Conservation (phyloP, 35 echinoderm and acorn worm species). For the Ptychodera flava region DNA sequence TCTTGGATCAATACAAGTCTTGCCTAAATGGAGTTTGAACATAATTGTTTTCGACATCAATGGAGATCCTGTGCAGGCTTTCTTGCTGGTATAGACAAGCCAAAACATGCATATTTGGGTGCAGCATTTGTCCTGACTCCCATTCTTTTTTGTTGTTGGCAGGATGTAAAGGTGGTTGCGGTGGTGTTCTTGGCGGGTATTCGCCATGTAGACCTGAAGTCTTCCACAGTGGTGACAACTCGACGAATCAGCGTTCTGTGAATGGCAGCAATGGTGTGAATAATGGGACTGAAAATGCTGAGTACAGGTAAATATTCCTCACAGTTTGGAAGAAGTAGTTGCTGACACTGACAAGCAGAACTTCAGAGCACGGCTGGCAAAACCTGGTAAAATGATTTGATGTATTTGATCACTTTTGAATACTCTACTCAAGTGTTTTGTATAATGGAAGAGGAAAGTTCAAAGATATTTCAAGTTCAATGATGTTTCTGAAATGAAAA, state of each 20-base stretch:
- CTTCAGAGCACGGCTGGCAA: too few species aligned
- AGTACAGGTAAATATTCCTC: not conserved
- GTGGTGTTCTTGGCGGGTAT: conserved; percentile 44
- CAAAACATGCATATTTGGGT: not conserved
- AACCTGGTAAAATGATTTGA: too few species aligned
- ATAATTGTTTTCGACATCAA: not conserved
- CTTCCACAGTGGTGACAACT: not conserved
- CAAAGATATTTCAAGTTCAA: too few species aligned
- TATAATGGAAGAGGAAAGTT: too few species aligned
- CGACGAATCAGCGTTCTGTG: not conserved
- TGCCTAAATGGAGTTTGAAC: too few species aligned
- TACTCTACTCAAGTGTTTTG: too few species aligned
- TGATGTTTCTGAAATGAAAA: too few species aligned
- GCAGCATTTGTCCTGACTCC: not conserved
- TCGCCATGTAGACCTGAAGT: conserved; percentile 40
- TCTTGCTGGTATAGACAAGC: not conserved
- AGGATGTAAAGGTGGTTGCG: conserved; percentile 70
- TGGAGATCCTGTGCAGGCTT: not conserved
- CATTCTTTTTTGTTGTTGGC: conserved; percentile 6
- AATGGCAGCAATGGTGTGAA: not conserved
- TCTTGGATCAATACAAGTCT: too few species aligned
- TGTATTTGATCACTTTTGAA: too few species aligned
- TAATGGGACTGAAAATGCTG: not conserved
- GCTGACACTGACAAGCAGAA: too few species aligned
- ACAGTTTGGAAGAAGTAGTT: too few species aligned